Base-by-base conservation (phyloP, 2,888 invertebrate genomes). In the Phalera bucephala region DNA sequence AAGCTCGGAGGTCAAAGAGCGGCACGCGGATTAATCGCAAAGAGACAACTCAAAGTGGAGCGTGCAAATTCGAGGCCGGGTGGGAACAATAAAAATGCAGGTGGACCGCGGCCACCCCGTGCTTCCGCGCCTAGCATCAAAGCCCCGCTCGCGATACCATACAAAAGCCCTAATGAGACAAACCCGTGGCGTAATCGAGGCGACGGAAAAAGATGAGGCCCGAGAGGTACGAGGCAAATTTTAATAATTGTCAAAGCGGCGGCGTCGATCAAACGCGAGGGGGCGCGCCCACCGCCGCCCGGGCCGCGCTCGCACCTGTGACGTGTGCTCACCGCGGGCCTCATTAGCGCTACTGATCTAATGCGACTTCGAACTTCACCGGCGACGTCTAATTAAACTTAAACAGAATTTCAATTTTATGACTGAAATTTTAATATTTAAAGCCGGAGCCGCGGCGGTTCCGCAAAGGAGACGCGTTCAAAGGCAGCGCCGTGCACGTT, bases 161-260 rank as follows among this genome's bases (percentile, higher is more conserved):
- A 88, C 87, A 87, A 87, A 87, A 86, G 88, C 87, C 86, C 84
- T 89, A 89, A 89, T 88, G 89, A 89, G 88, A 88, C 88, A 86
- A 89, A 88, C 87, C 86, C 88, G 87, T 83, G 80, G 85, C 84
- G 85, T 88, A 88, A 85, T 86, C 87, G 88, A 88, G 87, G 85
- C 87, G 87, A 87, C 81, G 82, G 89, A 84, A 88, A 89, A 86
- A 88, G 88, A 88, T 88, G 88, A 88, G 84, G 80, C 86, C 79
- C 76, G 86, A 82, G 85, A 82, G 86, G 85, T 86, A 86, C 87
- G 86, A 83, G 88, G 88, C 90, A 85, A 89, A 90, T 90, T 90
- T 90, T 90, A 90, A 90, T 90, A 90, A 90, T 90, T 90, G 90
- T 90, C 90, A 90, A 90, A 90, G 90, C 90, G 88, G 84, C 89